A percentile compares a stretch with the other conserved stretches of the same genome.
Conservation (phyloP, 2,797 vertebrate genomes). For the Coreius guichenoti region DNA sequence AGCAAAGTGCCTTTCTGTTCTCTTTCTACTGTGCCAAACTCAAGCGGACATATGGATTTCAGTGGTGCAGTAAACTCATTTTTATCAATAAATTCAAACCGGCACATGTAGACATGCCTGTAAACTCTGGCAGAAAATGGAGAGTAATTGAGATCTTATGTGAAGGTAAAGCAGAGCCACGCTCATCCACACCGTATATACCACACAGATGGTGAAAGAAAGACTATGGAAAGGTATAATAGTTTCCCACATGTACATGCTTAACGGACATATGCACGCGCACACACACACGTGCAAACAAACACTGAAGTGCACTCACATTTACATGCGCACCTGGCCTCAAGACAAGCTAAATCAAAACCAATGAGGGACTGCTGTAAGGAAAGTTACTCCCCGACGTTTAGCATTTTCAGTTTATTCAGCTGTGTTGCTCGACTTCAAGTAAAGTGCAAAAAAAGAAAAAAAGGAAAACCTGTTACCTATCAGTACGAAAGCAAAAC, state of each 20-base stretch:
- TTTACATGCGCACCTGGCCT: constrained; percentile 44
- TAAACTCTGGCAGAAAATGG: constrained; percentile 57
- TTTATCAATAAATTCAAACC: constrained; percentile 59
- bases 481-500: constrained; percentile 52
- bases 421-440: constrained; percentile 28
- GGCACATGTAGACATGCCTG: constrained; percentile 58
- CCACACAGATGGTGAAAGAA: constrained; percentile 49
- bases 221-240: constrained; percentile 47
- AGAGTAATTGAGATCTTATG: constrained; percentile 61
- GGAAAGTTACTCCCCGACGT: constrained; percentile 53
- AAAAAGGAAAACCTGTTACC: constrained; percentile 48
- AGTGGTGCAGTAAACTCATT: constrained; percentile 51
- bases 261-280: not conserved
- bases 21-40: constrained; percentile 46
- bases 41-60: constrained; percentile 46
- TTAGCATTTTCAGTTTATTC: constrained; percentile 55
- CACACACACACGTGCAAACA: constrained; percentile 36
- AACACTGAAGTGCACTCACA: constrained; percentile 9
- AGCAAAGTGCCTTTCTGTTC: constrained; percentile 52
- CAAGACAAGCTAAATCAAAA: constrained; percentile 55
- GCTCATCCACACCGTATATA: constrained; percentile 28
- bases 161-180: constrained; percentile 47
- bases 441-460: constrained; percentile 27
- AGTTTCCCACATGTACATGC: constrained; percentile 42
- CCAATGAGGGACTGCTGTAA: constrained; percentile 30